Evolutionary conservation across 2,888 invertebrate genomes (phyloP).

Genomic region (Malthinus flaveolus): DNA sequence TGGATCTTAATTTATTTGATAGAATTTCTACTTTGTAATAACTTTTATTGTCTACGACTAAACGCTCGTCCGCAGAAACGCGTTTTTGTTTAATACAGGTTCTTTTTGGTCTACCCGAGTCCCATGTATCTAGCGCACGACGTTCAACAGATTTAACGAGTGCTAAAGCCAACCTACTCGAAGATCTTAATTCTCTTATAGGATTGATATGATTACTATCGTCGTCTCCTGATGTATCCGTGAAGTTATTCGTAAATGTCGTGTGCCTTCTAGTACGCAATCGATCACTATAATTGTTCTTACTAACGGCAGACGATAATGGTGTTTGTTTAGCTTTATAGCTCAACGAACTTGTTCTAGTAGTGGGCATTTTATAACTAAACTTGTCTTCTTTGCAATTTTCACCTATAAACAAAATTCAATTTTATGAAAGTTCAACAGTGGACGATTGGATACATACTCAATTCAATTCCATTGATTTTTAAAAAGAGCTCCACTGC

Average conservation of each 20-base stretch:
- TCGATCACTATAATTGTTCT: slow-evolving; percentile 43
- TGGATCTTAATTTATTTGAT: slow-evolving; percentile 69
- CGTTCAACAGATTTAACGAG: slow-evolving; percentile 9
- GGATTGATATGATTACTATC: slow-evolving; percentile 45
- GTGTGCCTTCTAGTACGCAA: slow-evolving; percentile 52
- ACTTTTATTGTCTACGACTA: slow-evolving; percentile 57
- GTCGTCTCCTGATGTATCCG: slow-evolving; percentile 52
- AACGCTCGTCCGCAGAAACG: slow-evolving; percentile 58
- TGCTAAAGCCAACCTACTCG: slow-evolving; percentile 21
- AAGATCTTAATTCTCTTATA: slow-evolving; percentile 44
- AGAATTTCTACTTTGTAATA: slow-evolving; percentile 76
- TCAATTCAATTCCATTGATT: slow-evolving; percentile 56
- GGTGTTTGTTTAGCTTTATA: slow-evolving; percentile 16
- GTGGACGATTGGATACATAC: not conserved
- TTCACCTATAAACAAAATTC: not conserved
- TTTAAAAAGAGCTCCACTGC: slow-evolving; percentile 70
- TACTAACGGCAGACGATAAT: slow-evolving; percentile 45
- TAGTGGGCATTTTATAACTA: slow-evolving; percentile 20
- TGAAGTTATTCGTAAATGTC: slow-evolving; percentile 45
- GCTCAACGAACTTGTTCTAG: slow-evolving; percentile 35
- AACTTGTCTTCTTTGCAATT: not conserved
- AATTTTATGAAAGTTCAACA: not conserved
- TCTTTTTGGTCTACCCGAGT: slow-evolving; percentile 49
- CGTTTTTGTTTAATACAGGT: slow-evolving; percentile 44
- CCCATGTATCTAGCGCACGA: slow-evolving; percentile 44